A percentile compares a stretch with the other conserved stretches of the same genome.
phyloP scores from a whole-genome alignment of 2,113 vertebrate species.

The Misgurnus mizolepis region DNA sequence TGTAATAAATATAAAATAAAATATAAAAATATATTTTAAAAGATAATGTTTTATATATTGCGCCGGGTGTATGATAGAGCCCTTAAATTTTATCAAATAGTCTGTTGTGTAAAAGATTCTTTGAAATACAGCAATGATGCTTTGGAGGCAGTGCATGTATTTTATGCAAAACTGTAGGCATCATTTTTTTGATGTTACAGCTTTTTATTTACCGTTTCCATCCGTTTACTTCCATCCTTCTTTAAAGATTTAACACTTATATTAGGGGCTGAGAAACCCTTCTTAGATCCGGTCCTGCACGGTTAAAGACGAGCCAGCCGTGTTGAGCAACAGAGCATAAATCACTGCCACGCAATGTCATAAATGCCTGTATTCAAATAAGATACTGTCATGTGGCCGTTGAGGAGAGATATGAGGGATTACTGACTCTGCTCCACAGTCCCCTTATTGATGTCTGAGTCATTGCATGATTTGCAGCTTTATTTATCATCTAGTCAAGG shows the following conservation, averaged over 20 bases:
- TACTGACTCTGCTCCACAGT: conserved; percentile 18
- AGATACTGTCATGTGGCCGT: background rate
- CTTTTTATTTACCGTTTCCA: background rate
- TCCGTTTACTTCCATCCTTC: background rate
- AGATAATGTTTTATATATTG: no score
- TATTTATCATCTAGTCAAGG: conserved; percentile 35
- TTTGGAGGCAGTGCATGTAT: background rate
- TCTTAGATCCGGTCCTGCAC: conserved; percentile 5
- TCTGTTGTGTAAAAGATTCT: no score
- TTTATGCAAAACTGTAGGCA: background rate
- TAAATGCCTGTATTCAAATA: conserved; percentile 22
- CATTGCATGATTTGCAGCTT: conserved; percentile 19
- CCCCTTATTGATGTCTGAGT: conserved; percentile 14
- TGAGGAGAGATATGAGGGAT: background rate
- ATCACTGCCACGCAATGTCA: background rate
- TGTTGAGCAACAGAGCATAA: background rate
- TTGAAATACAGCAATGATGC: background rate
- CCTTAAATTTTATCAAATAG: no score
- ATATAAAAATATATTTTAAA: no score
- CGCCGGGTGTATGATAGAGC: no score
- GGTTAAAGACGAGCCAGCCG: conserved; percentile 16
- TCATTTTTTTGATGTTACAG: conserved; percentile 21
- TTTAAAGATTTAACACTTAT: conserved; percentile 36
- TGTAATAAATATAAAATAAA: no score
- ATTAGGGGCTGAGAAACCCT: conserved; percentile 14